A percentile compares a stretch with the other conserved stretches of the same genome.
These are phyloP conservation scores for Drosophila kokeensis DNA, from an alignment of 2,888 invertebrate genomes.

Conservation along the genomic window DNA sequence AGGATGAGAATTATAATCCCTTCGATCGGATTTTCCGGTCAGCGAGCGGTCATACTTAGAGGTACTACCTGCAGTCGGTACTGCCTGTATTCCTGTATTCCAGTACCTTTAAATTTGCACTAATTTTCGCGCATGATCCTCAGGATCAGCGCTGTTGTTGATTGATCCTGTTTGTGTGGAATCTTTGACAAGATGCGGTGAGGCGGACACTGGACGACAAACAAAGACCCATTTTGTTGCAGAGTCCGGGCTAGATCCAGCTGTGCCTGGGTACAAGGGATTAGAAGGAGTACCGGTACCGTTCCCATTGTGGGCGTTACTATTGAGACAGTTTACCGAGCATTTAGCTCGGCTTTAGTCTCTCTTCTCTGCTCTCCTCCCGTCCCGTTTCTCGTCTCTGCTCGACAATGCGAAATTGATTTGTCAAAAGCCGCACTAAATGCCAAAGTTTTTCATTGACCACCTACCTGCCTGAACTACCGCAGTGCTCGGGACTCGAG, in stretches of 20 bases:
- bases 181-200: conserved; percentile 72
- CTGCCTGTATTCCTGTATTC: not conserved
- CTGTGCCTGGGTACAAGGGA: conserved; percentile 48
- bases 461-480: conserved; percentile 67
- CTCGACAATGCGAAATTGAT: conserved; percentile 60
- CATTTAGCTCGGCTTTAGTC: conserved; percentile 68
- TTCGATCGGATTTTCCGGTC: conserved; percentile 82
- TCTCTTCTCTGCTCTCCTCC: not conserved
- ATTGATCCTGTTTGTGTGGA: conserved; percentile 80
- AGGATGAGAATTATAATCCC: conserved; percentile 71
- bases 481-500: conserved; percentile 21
- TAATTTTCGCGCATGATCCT: conserved; percentile 70
- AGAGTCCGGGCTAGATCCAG: conserved; percentile 58
- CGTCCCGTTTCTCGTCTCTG: not conserved
- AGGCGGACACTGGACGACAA: conserved; percentile 63
- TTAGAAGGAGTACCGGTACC: conserved; percentile 53
- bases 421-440: conserved; percentile 69
- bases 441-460: conserved; percentile 68
- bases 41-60: conserved; percentile 45
- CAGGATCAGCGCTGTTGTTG: conserved; percentile 52
- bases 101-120: conserved; percentile 58
- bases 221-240: conserved; percentile 34
- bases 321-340: conserved; percentile 77
- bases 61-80: conserved; percentile 51
- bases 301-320: conserved; percentile 63